Evolutionary conservation across 2,113 vertebrate species (phyloP).

Genomic region (Megaleporinus macrocephalus): DNA sequence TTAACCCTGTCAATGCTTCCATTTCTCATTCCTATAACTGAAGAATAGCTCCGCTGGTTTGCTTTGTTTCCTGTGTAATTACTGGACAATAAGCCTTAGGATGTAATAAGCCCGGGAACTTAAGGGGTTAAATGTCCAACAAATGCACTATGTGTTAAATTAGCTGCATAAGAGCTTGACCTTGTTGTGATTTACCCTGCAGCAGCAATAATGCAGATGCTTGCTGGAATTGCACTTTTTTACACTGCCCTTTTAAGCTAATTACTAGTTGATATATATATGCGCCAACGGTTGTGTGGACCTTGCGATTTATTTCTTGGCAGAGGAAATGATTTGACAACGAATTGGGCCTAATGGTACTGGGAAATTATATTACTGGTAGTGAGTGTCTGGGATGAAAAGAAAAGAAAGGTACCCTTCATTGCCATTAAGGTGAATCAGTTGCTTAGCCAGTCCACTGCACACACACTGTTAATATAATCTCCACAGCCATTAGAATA

Average conservation of each 20-base stretch:
- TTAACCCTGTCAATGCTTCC: background rate
- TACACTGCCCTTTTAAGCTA: constrained; percentile 67
- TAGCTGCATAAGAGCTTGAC: background rate
- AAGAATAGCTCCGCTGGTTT: background rate
- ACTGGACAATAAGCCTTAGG: background rate
- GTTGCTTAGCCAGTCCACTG: too few relatives aligned
- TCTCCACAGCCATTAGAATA: too few relatives aligned
- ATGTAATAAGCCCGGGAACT: background rate
- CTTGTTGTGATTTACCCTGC: constrained; percentile 34
- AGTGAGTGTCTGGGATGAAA: constrained; percentile 6
- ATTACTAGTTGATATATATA: constrained; percentile 71
- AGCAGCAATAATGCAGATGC: constrained; percentile 59
- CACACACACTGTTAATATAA: too few relatives aligned
- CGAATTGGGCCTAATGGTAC: constrained; percentile 35
- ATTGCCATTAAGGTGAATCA: background rate
- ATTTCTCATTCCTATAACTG: background rate
- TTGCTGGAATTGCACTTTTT: constrained; percentile 62
- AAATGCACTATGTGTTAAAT: constrained; percentile 15
- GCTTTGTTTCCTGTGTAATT: background rate
- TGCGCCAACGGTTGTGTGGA: constrained; percentile 46
- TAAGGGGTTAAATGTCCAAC: background rate
- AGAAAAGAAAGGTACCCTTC: background rate
- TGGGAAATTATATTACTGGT: constrained; percentile 23
- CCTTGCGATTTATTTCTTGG: constrained; percentile 56
- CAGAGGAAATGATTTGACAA: constrained; percentile 39